Evolutionary conservation across 2,888 invertebrate genomes (phyloP).

Genomic region (Labia minor): DNA sequence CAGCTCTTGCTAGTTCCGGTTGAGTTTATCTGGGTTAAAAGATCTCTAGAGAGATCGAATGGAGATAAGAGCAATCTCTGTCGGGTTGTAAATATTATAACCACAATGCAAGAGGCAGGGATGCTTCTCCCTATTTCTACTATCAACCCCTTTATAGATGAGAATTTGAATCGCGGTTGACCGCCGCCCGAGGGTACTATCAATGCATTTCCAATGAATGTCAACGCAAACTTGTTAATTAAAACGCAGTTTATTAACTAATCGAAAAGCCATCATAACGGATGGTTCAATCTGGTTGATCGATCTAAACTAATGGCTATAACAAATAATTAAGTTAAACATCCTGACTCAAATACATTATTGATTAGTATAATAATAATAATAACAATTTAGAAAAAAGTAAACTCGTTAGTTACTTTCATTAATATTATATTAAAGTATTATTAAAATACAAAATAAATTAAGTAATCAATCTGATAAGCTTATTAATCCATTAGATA

Average conservation of each 20-base stretch:
- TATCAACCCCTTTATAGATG: not conserved
- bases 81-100: not conserved
- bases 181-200: not conserved
- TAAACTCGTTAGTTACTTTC: too few species aligned
- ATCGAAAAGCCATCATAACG: constrained; percentile 1
- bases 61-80: not conserved
- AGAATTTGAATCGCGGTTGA: constrained; percentile 1
- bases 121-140: too few species aligned
- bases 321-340: too few species aligned
- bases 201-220: not conserved
- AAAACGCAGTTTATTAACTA: constrained; percentile 7
- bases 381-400: too few species aligned
- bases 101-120: not conserved
- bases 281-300: not conserved
- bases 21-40: too few species aligned
- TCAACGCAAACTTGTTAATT: constrained; percentile 3
- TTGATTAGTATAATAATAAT: too few species aligned
- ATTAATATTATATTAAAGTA: too few species aligned
- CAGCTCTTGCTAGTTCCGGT: too few species aligned
- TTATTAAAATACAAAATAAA: too few species aligned
- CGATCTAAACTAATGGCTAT: not conserved
- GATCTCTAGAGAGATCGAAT: not conserved
- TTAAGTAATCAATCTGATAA: too few species aligned
- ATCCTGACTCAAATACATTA: too few species aligned
- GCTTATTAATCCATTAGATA: too few species aligned